These are phyloP conservation scores for Tetanocera ferruginea DNA, from an alignment of 2,888 invertebrate genomes.

Conservation along the genomic window DNA sequence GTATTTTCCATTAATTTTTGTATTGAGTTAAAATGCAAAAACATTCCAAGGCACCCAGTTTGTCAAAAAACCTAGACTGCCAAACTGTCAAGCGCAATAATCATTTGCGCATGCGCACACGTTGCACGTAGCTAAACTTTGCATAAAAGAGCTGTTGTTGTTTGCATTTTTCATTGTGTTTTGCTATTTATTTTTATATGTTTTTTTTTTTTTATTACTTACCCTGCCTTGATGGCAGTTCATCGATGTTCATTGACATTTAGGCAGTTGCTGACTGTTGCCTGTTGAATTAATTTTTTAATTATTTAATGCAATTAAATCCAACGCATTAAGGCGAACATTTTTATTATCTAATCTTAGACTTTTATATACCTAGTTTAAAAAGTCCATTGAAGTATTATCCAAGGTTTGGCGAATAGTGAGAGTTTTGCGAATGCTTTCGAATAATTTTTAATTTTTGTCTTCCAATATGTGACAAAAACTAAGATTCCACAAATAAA, in stretches of 20 bases:
- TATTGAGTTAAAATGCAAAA: neutral
- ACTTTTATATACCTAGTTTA: no score
- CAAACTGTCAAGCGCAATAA: neutral
- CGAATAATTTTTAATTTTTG: no score
- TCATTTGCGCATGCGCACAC: slow-evolving; percentile 18
- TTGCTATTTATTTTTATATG: neutral
- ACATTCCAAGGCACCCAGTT: slow-evolving; percentile 24
- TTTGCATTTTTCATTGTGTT: neutral
- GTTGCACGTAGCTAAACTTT: neutral
- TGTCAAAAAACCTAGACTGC: neutral
- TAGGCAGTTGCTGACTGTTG: slow-evolving; percentile 15
- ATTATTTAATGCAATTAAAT: neutral
- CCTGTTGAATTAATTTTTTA: neutral
- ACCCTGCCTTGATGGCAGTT: slow-evolving; percentile 18
- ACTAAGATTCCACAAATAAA: no score
- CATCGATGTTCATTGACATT: slow-evolving; percentile 36
- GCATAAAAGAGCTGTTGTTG: neutral
- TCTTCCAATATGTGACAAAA: no score
- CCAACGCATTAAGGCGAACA: neutral
- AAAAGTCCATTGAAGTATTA: no score
- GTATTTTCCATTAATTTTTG: neutral
- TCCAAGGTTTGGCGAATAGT: no score
- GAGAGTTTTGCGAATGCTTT: no score
- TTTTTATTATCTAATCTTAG: neutral
- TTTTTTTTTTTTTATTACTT: neutral